A percentile compares a stretch with the other conserved stretches of the same genome.
Conservation (phyloP, 2,797 vertebrate genomes). For the Vireo griseus region DNA sequence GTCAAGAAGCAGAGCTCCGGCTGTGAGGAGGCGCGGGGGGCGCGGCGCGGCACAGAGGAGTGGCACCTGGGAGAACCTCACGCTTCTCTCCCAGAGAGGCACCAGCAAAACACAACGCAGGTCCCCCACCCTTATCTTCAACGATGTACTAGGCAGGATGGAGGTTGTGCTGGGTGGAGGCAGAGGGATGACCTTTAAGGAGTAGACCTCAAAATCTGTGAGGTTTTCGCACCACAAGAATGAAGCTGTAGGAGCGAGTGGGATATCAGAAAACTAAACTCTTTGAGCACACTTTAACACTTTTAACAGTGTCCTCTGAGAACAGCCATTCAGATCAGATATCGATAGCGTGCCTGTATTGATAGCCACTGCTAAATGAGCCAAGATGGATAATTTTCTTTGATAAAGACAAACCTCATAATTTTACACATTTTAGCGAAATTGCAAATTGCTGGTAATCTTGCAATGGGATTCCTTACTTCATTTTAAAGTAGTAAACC, state of each 20-base stretch:
- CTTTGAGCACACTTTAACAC: not conserved
- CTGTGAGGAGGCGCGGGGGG: rapidly evolving
- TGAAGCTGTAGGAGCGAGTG: not conserved
- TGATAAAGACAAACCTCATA: constrained; percentile 26
- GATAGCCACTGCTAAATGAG: constrained; percentile 30
- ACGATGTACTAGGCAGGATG: not conserved
- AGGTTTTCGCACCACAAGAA: not conserved
- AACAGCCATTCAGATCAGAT: not conserved
- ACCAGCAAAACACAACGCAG: not conserved
- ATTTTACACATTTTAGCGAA: constrained; percentile 48
- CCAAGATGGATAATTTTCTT: constrained; percentile 7
- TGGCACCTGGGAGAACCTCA: not conserved
- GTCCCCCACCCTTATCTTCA: rapidly evolving
- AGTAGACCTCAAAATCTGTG: not conserved
- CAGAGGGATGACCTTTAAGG: not conserved
- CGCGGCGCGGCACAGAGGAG: rapidly evolving
- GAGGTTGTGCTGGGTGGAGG: not conserved
- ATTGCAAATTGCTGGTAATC: constrained; percentile 33
- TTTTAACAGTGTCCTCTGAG: not conserved
- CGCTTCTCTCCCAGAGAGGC: not conserved
- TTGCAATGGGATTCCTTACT: not conserved
- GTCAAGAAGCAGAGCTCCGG: not conserved
- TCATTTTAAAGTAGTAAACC: constrained; percentile 19
- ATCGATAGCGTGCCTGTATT: not conserved
- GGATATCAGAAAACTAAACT: not conserved